Percentiles rank a stretch among this genome's conserved stretches.
These are phyloP conservation scores for Dysdera silvatica DNA, from an alignment of 1,140 invertebrate genomes.

Conservation along the genomic window DNA sequence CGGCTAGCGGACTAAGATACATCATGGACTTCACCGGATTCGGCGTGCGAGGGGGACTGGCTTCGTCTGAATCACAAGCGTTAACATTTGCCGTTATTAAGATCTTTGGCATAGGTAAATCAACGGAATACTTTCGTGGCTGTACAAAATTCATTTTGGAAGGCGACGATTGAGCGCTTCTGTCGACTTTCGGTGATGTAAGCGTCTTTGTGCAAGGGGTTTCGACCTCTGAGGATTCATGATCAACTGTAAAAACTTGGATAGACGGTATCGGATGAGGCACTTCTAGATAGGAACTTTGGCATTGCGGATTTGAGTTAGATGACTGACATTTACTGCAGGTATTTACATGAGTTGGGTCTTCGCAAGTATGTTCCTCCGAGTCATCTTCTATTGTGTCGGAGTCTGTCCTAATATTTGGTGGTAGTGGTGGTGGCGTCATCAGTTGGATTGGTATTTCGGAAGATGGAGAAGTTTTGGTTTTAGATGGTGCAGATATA, in stretches of 20 bases:
- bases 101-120: constrained; percentile 60
- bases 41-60: constrained; percentile 41
- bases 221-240: constrained; percentile 10
- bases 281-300: constrained; percentile 29
- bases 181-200: not conserved
- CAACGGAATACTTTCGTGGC: constrained; percentile 47
- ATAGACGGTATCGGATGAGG: constrained; percentile 22
- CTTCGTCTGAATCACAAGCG: constrained; percentile 62
- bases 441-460: too few species aligned
- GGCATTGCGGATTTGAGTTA: constrained; percentile 6
- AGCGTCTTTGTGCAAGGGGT: not conserved
- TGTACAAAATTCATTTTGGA: constrained; percentile 9
- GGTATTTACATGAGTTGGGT: not conserved
- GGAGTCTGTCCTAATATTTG: constrained; percentile 12
- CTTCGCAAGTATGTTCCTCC: constrained; percentile 17
- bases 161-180: not conserved
- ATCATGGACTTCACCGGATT: constrained; percentile 26
- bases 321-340: not conserved
- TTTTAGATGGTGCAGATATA: not conserved
- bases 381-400: constrained; percentile 14
- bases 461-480: too few species aligned
- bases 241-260: constrained; percentile 15
- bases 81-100: constrained; percentile 64
- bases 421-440: constrained; percentile 10
- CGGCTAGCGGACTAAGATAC: constrained; percentile 66